Evolutionary conservation across 2,888 invertebrate species (phyloP).

Genomic region (Mantis religiosa): DNA sequence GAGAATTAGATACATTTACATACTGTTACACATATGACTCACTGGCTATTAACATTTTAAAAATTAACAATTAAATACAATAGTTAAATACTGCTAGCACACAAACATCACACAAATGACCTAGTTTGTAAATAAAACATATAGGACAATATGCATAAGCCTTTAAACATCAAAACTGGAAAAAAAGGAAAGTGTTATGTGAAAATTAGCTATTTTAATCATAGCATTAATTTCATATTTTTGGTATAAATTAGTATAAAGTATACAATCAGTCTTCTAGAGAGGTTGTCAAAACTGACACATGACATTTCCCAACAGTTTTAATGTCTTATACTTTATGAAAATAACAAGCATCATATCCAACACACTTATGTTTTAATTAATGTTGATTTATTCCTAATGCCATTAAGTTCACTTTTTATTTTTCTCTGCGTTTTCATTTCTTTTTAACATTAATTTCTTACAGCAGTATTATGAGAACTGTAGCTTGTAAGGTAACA

Average conservation of each 20-base stretch:
- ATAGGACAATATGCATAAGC: neutral
- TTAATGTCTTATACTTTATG: neutral
- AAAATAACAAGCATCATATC: neutral
- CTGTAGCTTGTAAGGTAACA: neutral
- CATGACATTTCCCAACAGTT: slow-evolving; percentile 10
- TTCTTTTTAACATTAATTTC: neutral
- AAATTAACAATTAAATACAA: neutral
- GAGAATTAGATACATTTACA: neutral
- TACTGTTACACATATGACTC: neutral
- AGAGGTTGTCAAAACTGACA: slow-evolving; percentile 15
- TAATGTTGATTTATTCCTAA: neutral
- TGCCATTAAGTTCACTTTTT: neutral
- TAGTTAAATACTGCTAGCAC: neutral
- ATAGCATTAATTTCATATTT: neutral
- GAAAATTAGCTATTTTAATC: neutral
- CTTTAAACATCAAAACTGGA: neutral
- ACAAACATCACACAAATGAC: neutral
- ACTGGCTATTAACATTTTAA: neutral
- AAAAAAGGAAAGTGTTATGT: neutral
- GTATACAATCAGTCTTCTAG: slow-evolving; percentile 21
- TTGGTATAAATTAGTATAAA: slow-evolving; percentile 8
- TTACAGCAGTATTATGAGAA: neutral
- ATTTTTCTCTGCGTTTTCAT: neutral
- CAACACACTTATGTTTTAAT: neutral
- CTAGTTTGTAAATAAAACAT: neutral